Percentiles rank a stretch among this genome's conserved stretches.
These are phyloP conservation scores for Digitonthophagus gazella DNA, from an alignment of 2,888 invertebrate species.

Conservation along the genomic window DNA sequence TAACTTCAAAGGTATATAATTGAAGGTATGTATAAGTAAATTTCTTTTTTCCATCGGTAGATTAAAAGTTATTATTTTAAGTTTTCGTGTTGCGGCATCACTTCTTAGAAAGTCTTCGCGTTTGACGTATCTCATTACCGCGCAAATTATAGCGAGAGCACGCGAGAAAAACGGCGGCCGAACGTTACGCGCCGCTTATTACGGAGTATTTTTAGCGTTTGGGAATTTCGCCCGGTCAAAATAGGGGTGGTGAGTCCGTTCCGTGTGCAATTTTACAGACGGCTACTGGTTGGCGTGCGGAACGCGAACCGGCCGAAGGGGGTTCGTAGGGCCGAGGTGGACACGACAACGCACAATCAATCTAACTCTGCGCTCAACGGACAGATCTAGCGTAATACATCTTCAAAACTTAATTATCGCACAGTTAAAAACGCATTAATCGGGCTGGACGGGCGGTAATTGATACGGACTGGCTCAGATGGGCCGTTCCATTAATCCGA, in stretches of 20 bases:
- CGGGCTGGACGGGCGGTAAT: conserved; percentile 9
- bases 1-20: no score
- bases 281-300: conserved; percentile 37
- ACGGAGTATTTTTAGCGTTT: conserved; percentile 27
- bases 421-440: conserved; percentile 32
- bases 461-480: conserved; percentile 1
- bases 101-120: conserved; percentile 12
- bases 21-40: no score
- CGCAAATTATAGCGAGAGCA: conserved; percentile 19
- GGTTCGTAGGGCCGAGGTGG: not conserved
- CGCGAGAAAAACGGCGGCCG: conserved; percentile 1
- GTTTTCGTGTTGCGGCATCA: not conserved
- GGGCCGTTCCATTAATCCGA: not conserved
- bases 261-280: conserved; percentile 43
- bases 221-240: conserved; percentile 33
- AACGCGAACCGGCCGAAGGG: conserved; percentile 22
- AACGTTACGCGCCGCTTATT: conserved; percentile 11
- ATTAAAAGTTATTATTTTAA: no score
- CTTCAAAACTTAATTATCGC: conserved; percentile 32
- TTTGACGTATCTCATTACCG: conserved; percentile 28
- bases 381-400: conserved; percentile 24
- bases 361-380: conserved; percentile 33
- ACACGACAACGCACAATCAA: conserved; percentile 47
- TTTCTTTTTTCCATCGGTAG: no score
- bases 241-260: conserved; percentile 35